phyloP scores from a whole-genome alignment of 2,888 invertebrate genomes.

The Patella caerulea region DNA sequence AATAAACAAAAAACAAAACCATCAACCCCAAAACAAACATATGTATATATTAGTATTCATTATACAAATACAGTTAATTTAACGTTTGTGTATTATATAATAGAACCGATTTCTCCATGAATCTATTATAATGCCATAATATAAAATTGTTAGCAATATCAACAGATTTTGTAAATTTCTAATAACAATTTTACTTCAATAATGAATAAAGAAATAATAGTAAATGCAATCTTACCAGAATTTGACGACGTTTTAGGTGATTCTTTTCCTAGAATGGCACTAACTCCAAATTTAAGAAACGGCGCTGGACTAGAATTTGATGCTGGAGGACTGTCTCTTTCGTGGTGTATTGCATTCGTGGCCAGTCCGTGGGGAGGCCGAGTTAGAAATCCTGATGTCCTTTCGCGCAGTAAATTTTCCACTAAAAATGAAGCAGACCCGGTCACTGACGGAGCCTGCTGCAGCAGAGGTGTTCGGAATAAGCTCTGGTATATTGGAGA shows the following conservation, averaged over 20 bases:
- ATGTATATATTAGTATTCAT: no score
- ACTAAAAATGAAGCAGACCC: slow-evolving; percentile 62
- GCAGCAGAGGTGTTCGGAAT: slow-evolving; percentile 53
- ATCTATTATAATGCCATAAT: no score
- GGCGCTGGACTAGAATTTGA: slow-evolving; percentile 48
- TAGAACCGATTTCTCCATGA: no score
- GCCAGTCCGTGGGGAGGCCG: slow-evolving; percentile 27
- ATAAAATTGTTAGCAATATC: no score
- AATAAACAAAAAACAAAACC: no score
- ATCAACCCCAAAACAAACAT: no score
- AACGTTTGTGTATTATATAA: no score
- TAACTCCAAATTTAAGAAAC: slow-evolving; percentile 66
- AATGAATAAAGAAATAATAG: slow-evolving; percentile 45
- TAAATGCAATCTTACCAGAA: background rate
- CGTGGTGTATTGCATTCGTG: slow-evolving; percentile 20
- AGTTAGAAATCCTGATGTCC: slow-evolving; percentile 39
- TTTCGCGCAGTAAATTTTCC: slow-evolving; percentile 62
- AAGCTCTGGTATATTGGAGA: slow-evolving; percentile 65
- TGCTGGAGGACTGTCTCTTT: slow-evolving; percentile 29
- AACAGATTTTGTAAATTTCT: no score
- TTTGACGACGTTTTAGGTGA: slow-evolving; percentile 27
- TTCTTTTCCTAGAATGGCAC: slow-evolving; percentile 63
- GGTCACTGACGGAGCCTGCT: slow-evolving; percentile 36
- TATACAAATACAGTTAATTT: no score
- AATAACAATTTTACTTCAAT: background rate